Evolutionary conservation across 2,888 invertebrate genomes (phyloP), one percentile per base, ranked within the genome.

Genomic region (Antitype chi): DNA sequence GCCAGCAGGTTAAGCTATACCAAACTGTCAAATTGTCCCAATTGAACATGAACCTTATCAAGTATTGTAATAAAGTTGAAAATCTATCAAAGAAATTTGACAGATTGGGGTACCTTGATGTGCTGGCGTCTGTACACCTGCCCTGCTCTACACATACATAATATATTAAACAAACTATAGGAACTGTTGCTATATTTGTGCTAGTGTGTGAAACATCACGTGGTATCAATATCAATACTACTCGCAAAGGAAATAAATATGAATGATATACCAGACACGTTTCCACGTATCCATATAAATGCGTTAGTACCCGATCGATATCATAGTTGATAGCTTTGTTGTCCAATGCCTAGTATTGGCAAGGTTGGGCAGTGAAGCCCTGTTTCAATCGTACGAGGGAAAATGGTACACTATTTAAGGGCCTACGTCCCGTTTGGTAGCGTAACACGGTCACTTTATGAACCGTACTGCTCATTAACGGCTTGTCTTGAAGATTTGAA

Each of bases 171-270:
- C 60, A 78, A 60, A 71, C 28, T 53, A 28, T 28, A 17, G 5
- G 5, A 2, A 67, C n/a, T 38, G 49, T 28, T 17, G 32, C 11
- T 68, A 71, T 57, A 63, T 67, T 25, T 71, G 43, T 32, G 47
- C 11, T 60, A 38, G 38, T 66, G 55, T 52, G 64, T 62, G 17
- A 49, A 62, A 60, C 47, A 68, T 63, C 67, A 80, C 72, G 70
- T 72, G 70, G 67, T 84, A 70, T 84, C 73, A 80, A 76, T 80
- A 80, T 73, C 67, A 63, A 47, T 55, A 73, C 43, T 38, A 71
- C 79, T 72, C 32, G 55, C 32, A 70, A 70, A 84, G 84, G 70
- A 82, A 82, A 76, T 68, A 70, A 80, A 80, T 75, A 72, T 63
- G 63, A 70, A 76, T 76, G 80, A 84, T 70, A 73, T 73, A 70